Percentiles rank a stretch among this genome's conserved stretches.
These are phyloP conservation scores for Linepithema humile DNA, from an alignment of 1,140 invertebrate species.

Conservation along the genomic window DNA sequence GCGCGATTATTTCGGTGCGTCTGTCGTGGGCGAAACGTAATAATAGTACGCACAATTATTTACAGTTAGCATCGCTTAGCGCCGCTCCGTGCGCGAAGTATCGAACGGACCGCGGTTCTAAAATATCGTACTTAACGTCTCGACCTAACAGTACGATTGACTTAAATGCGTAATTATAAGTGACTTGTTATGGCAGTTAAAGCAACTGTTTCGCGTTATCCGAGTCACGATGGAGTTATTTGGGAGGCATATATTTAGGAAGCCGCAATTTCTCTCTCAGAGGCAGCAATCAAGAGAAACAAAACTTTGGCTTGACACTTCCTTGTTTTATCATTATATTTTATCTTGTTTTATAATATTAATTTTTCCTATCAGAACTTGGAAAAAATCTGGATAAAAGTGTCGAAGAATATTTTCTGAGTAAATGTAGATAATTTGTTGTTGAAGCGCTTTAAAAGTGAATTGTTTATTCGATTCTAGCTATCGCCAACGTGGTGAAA, in stretches of 20 bases:
- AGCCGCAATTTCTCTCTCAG: constrained; percentile 13
- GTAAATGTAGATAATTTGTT: background rate
- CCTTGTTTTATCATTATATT: background rate
- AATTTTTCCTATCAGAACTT: background rate
- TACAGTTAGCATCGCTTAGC: constrained; percentile 34
- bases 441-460: background rate
- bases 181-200: constrained; percentile 40
- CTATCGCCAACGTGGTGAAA: background rate
- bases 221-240: constrained; percentile 53
- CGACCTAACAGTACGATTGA: constrained; percentile 41
- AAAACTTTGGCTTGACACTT: background rate
- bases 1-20: constrained; percentile 31
- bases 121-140: constrained; percentile 40
- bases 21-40: constrained; percentile 37
- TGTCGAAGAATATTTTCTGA: background rate
- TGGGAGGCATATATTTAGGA: constrained; percentile 44
- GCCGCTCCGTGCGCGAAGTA: constrained; percentile 19
- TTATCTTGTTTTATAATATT: background rate
- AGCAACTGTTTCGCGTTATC: constrained; percentile 47
- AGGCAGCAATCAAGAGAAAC: constrained; percentile 26
- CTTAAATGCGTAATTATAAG: constrained; percentile 40
- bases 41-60: constrained; percentile 49
- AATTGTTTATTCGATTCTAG: background rate
- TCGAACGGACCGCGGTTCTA: constrained; percentile 16
- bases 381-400: background rate